Conservation (phyloP, 2,113 vertebrate species). For the Halcyon senegalensis region DNA sequence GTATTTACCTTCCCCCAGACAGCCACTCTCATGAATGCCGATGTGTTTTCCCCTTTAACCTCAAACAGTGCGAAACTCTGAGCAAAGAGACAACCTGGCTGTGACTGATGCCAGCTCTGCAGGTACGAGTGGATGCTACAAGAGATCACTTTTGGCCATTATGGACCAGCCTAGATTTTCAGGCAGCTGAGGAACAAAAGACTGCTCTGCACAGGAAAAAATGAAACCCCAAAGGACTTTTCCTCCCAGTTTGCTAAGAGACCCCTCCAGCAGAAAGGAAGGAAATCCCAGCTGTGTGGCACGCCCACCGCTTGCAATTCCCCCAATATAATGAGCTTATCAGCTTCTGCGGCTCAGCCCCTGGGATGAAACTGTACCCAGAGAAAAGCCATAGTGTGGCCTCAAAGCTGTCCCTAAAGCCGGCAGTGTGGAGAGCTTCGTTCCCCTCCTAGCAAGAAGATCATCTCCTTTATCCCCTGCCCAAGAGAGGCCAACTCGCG, state of each 20-base stretch:
- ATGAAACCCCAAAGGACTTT: background rate
- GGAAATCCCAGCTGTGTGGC: background rate
- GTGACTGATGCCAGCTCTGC: background rate
- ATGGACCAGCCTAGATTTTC: background rate
- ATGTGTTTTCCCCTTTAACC: background rate
- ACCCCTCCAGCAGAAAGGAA: background rate
- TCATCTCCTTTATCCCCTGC: slow-evolving; percentile 20
- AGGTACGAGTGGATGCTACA: background rate
- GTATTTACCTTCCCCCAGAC: background rate
- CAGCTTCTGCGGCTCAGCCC: background rate
- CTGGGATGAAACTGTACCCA: background rate
- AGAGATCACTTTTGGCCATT: background rate
- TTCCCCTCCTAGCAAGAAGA: background rate
- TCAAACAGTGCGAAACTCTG: background rate
- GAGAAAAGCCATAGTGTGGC: background rate
- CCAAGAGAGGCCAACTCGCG: background rate
- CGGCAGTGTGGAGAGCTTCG: background rate
- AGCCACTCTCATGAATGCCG: background rate
- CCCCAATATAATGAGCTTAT: background rate
- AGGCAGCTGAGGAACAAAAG: background rate
- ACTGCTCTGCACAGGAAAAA: background rate
- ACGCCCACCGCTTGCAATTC: background rate
- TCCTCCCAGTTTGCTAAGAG: background rate
- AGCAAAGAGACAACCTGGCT: background rate
- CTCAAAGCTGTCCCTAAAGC: background rate